These are phyloP conservation scores for Emydura subglobosa DNA, from an alignment of 2,113 vertebrate genomes.

Conservation along the genomic window DNA sequence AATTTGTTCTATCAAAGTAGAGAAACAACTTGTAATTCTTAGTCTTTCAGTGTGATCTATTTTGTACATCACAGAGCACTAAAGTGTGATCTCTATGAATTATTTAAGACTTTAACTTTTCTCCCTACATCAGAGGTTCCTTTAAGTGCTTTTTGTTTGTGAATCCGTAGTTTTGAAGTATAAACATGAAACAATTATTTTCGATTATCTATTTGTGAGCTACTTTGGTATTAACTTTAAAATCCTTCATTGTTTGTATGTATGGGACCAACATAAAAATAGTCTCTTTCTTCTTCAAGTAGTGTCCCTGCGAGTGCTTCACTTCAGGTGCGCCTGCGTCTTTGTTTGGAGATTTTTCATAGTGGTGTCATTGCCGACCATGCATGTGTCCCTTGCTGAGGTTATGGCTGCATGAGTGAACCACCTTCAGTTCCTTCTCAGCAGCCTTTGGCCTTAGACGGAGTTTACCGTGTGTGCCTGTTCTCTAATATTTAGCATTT, in stretches of 20 bases:
- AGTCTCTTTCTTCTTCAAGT: neutral
- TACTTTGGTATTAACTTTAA: neutral
- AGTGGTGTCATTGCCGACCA: neutral
- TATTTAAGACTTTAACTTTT: neutral
- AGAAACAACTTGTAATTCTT: neutral
- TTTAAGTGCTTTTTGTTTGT: neutral
- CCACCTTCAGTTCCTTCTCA: neutral
- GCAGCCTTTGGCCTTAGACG: neutral
- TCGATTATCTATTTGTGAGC: neutral
- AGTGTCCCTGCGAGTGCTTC: neutral
- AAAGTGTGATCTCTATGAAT: neutral
- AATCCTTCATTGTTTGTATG: neutral
- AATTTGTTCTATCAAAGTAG: neutral
- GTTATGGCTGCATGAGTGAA: too few relatives aligned
- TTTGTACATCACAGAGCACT: neutral
- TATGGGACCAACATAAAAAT: neutral
- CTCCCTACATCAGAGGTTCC: neutral
- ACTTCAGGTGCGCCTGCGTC: neutral
- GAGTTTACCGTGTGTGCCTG: too few relatives aligned
- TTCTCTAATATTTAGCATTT: neutral
- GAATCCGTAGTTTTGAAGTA: neutral
- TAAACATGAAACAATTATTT: neutral
- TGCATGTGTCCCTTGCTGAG: too few relatives aligned
- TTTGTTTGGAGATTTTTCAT: neutral
- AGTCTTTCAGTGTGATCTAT: neutral